These are phyloP conservation scores for Drosophila niveifrons DNA, from an alignment of 2,888 invertebrate genomes.

Conservation along the genomic window DNA sequence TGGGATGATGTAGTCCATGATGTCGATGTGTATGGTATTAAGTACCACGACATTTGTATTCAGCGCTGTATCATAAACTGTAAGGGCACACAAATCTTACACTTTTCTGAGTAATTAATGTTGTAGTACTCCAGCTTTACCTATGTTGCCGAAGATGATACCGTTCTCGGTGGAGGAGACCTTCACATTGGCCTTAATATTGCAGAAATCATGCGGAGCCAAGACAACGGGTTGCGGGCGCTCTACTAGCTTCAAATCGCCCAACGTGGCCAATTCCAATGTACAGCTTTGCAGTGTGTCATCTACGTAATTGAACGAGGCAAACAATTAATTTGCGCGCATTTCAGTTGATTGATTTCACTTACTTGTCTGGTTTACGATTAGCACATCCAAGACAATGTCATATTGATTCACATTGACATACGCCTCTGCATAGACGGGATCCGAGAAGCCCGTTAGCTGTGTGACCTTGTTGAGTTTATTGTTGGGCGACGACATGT, in stretches of 20 bases:
- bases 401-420: conserved; percentile 99
- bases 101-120: no score
- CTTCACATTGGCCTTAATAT: conserved; percentile 99
- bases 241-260: conserved; percentile 98
- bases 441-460: conserved; percentile 99
- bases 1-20: conserved; percentile 99
- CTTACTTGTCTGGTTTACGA: conserved; percentile 97
- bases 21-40: conserved; percentile 99
- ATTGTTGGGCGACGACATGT: conserved; percentile 87
- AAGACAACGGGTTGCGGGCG: conserved; percentile 98
- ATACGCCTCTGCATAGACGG: conserved; percentile 99
- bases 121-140: conserved; percentile 84
- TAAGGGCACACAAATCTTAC: neutral
- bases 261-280: conserved; percentile 98
- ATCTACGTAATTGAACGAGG: conserved; percentile 82
- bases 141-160: conserved; percentile 99
- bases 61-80: conserved; percentile 96
- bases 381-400: conserved; percentile 98
- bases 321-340: no score
- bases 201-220: conserved; percentile 98
- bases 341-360: no score
- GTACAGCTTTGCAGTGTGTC: conserved; percentile 99
- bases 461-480: conserved; percentile 94
- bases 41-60: conserved; percentile 96
- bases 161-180: conserved; percentile 99